Percentiles rank a stretch among this genome's conserved stretches.
Conservation (phyloP, 1,140 invertebrate species). For the Steinernema khuongi region DNA sequence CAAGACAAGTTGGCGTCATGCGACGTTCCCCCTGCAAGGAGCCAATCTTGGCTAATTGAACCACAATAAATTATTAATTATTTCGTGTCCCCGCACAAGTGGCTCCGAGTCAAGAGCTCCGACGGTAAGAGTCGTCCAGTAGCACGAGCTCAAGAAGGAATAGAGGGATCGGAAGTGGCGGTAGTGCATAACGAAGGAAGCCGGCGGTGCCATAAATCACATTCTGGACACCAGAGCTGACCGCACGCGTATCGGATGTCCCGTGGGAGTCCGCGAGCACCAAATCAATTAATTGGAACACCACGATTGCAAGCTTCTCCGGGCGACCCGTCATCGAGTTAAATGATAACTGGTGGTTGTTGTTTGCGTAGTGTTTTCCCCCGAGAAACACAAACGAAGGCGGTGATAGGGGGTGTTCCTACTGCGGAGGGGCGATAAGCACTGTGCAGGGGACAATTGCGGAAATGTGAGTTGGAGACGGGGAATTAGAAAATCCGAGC, state of each 20-base stretch:
- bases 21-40: background rate
- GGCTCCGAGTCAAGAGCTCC: background rate
- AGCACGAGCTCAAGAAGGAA: background rate
- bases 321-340: too few relatives aligned
- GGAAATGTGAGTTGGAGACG: too few relatives aligned
- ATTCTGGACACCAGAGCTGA: background rate
- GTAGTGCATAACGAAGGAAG: background rate
- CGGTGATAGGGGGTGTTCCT: too few relatives aligned
- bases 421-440: too few relatives aligned
- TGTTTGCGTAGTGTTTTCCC: too few relatives aligned
- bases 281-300: background rate
- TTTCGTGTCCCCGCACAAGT: background rate
- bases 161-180: background rate
- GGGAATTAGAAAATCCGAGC: too few relatives aligned
- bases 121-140: background rate
- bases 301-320: too few relatives aligned
- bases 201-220: background rate
- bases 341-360: too few relatives aligned
- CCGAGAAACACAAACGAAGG: too few relatives aligned
- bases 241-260: conserved; percentile 9
- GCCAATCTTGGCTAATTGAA: too few relatives aligned
- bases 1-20: background rate
- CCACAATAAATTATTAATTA: too few relatives aligned
- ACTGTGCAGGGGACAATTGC: too few relatives aligned
- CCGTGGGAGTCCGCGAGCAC: background rate